Conservation (phyloP, 2,113 vertebrate genomes). For the Lepidiolamprologus cunningtoni region DNA sequence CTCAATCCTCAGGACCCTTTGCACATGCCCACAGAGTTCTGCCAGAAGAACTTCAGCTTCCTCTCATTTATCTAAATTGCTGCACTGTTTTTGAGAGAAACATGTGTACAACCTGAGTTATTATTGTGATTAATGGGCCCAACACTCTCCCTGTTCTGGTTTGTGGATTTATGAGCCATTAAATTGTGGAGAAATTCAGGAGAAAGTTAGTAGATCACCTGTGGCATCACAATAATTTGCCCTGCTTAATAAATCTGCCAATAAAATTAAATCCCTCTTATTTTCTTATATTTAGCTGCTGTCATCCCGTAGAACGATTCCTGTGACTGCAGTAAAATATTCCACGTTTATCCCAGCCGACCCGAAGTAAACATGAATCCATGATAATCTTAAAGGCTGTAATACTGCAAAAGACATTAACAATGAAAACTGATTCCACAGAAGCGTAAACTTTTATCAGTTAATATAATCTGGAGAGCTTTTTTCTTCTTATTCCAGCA, state of each 20-base stretch:
- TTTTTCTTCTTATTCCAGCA: background rate
- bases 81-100: background rate
- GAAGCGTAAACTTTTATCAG: background rate
- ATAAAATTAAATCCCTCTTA: background rate
- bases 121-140: background rate
- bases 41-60: background rate
- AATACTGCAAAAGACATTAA: background rate
- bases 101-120: background rate
- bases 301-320: background rate
- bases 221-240: background rate
- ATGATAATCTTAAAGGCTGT: background rate
- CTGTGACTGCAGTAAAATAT: background rate
- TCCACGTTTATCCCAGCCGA: rapidly evolving
- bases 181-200: background rate
- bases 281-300: background rate
- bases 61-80: background rate
- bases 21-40: background rate
- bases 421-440: background rate
- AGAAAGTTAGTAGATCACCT: background rate
- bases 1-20: background rate
- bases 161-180: background rate
- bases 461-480: background rate
- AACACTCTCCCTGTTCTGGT: background rate
- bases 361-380: background rate
- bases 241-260: background rate